Evolutionary conservation across 1,140 invertebrate species (phyloP).

Genomic region (Agrilus planipennis): DNA sequence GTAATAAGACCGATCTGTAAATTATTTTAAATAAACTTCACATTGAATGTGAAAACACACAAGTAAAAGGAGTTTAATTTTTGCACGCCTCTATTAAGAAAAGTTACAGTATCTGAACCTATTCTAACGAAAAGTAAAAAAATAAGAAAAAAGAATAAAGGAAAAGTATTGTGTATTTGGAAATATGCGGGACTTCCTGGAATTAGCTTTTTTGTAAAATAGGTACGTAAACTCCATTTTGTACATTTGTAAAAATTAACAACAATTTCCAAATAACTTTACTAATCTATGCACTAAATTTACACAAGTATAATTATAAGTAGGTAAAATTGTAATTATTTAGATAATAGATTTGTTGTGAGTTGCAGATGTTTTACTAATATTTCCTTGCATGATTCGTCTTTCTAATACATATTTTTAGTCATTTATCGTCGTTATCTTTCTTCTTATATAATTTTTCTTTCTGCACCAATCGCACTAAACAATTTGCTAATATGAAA

Average conservation of each 20-base stretch:
- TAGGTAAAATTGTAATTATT: constrained; percentile 9
- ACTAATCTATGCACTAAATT: constrained; percentile 11
- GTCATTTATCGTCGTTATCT: not conserved
- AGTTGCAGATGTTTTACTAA: constrained; percentile 28
- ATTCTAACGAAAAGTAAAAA: constrained; percentile 23
- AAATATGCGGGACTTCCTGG: constrained; percentile 6
- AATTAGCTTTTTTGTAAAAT: constrained; percentile 12
- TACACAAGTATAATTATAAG: constrained; percentile 17
- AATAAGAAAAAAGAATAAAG: constrained; percentile 19
- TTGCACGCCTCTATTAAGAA: too few species aligned
- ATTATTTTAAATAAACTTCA: too few species aligned
- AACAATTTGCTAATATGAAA: too few species aligned
- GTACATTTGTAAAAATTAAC: constrained; percentile 14
- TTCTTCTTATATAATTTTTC: not conserved
- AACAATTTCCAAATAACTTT: constrained; percentile 14
- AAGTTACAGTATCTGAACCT: too few species aligned
- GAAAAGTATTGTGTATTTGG: constrained; percentile 4
- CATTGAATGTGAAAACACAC: too few species aligned
- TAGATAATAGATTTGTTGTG: constrained; percentile 30
- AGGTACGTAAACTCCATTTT: constrained; percentile 25
- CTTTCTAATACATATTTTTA: not conserved
- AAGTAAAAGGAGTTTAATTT: too few species aligned
- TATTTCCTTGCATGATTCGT: constrained; percentile 15
- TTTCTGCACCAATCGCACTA: too few species aligned
- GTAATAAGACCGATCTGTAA: too few species aligned